phyloP scores from a whole-genome alignment of 64 coral and sea anemone genomes.

The Dendrophyllia cribrosa region DNA sequence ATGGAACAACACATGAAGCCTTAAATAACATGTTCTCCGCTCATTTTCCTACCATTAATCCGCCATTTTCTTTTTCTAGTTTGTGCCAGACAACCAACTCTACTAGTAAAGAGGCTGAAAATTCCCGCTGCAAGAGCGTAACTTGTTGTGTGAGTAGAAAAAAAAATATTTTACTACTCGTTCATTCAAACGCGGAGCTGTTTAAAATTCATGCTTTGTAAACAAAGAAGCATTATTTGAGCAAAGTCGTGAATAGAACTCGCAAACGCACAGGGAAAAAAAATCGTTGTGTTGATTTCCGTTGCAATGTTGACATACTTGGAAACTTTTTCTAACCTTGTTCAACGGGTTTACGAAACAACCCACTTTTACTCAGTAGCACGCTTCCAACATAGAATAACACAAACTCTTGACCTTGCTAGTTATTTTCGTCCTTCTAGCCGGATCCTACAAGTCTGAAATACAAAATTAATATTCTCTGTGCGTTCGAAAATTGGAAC shows the following conservation, averaged over 20 bases:
- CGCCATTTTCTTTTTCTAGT: conserved; percentile 4
- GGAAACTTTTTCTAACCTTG: not conserved
- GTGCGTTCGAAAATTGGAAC: not conserved
- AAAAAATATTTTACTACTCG: conserved; percentile 38
- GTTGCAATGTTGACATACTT: not conserved
- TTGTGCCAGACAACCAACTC: conserved; percentile 23
- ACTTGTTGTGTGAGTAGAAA: conserved; percentile 53
- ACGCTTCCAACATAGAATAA: conserved; percentile 33
- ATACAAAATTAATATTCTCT: conserved; percentile 5
- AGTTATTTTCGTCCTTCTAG: not conserved
- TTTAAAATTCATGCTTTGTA: conserved; percentile 56
- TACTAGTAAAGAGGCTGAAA: not conserved
- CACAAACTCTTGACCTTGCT: conserved; percentile 30
- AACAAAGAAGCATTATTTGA: conserved; percentile 49
- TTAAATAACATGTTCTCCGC: not conserved
- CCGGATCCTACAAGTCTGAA: not conserved
- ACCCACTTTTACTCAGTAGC: conserved; percentile 1
- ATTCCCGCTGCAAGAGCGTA: conserved; percentile 19
- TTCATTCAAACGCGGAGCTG: conserved; percentile 39
- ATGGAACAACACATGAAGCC: not conserved
- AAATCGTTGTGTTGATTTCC: not conserved
- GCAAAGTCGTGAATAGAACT: conserved; percentile 11
- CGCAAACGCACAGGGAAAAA: not conserved
- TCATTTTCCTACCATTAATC: not conserved
- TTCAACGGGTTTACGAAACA: not conserved